Conservation (phyloP, 2,888 invertebrate genomes). For the Volucella bombylans region DNA sequence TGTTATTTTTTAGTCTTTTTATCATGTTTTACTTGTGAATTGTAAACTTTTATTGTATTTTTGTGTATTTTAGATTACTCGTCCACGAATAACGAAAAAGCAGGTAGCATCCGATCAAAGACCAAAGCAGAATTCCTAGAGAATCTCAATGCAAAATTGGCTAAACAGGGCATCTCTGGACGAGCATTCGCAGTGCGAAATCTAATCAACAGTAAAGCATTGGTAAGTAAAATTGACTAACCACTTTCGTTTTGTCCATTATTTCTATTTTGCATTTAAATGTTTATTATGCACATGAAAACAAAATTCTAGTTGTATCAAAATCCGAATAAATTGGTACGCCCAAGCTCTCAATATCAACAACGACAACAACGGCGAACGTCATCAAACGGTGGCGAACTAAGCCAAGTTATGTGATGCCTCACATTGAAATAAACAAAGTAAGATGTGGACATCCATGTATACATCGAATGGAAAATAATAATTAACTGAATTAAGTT, state of each 20-base stretch:
- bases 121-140: constrained; percentile 88
- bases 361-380: constrained; percentile 66
- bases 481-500: constrained; percentile 26
- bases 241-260: background rate
- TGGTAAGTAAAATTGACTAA: constrained; percentile 83
- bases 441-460: constrained; percentile 42
- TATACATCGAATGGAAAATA: constrained; percentile 27
- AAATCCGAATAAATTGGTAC: constrained; percentile 80
- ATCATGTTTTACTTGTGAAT: background rate
- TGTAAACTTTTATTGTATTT: constrained; percentile 3
- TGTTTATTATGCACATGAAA: background rate
- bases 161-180: constrained; percentile 85
- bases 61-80: constrained; percentile 78
- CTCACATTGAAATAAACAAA: constrained; percentile 27
- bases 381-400: constrained; percentile 56
- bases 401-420: constrained; percentile 38
- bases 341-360: constrained; percentile 81
- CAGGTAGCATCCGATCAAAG: constrained; percentile 82
- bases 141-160: constrained; percentile 91
- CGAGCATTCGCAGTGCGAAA: constrained; percentile 88
- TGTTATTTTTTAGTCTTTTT: constrained; percentile 21
- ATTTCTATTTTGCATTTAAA: background rate
- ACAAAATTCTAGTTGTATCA: constrained; percentile 75
- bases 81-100: constrained; percentile 82
- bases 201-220: constrained; percentile 88